Percentiles rank a stretch among this genome's conserved stretches.
Conservation (phyloP, 2,113 vertebrate genomes). For the Cisticola juncidis region DNA sequence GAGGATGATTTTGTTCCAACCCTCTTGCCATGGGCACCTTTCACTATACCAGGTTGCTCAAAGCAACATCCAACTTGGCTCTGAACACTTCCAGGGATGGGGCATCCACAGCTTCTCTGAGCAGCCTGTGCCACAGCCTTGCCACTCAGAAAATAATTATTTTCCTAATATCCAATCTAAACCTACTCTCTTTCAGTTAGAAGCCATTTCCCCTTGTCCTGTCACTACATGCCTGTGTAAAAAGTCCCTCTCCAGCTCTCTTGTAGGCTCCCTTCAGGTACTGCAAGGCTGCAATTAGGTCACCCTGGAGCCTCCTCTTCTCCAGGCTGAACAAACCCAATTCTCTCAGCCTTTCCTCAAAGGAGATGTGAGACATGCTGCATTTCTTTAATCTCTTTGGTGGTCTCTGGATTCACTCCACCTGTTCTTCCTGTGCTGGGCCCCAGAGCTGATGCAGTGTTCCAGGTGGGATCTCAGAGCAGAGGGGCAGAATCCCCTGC, state of each 20-base stretch:
- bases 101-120: not conserved
- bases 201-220: not conserved
- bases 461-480: not conserved
- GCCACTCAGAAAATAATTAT: not conserved
- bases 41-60: not conserved
- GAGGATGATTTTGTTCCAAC: not conserved
- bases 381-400: rapidly evolving
- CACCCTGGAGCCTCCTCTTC: not conserved
- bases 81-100: not conserved
- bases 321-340: not conserved
- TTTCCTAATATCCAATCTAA: not conserved
- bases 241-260: not conserved
- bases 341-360: not conserved
- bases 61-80: rapidly evolving
- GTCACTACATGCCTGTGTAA: too few species aligned
- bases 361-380: rapidly evolving
- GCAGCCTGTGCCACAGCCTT: not conserved
- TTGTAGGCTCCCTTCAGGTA: not conserved
- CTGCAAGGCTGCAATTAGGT: not conserved
- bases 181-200: not conserved
- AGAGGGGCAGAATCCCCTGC: not conserved
- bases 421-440: not conserved
- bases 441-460: not conserved
- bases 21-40: not conserved
- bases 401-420: not conserved